Base-by-base conservation (phyloP, 2,113 vertebrate genomes). In the Nerophis lumbriciformis region DNA sequence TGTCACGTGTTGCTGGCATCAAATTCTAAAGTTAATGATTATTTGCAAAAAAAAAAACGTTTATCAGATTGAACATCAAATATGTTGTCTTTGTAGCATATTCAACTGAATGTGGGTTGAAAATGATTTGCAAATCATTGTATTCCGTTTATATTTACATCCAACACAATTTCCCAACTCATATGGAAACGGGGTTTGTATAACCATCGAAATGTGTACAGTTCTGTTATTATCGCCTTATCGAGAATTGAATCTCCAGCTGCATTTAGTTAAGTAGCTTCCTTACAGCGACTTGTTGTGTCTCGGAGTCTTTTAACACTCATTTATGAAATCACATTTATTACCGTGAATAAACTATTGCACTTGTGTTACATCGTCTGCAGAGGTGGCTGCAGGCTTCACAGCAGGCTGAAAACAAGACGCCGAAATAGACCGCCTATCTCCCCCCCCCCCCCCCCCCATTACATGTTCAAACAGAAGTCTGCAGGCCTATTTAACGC, bases 391-490 rank as follows among this genome's bases (percentile, higher is more conserved):
- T 57, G 59, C 66, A 61, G 56, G 75, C 68, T 59, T 70, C 56
- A 58, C 71, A 70, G 68, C 69, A 54, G 35, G 21, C 59, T 50
- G 71, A 71, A 64, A 69, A 71, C 36, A 53, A 66, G 53, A 76
- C 68, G 37, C 39, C 6, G 49, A 56, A 57, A 63, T 47, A 15
- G 5, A 28, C 53, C 35, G 53, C 63, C 60, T 60, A 2, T 62
- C 63, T 53, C 47, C 63, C 42, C 49, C 63, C 21, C 21, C 21
- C 21, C 21, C 21, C 21, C 21, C 21, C 28, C 28, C 28, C 71
- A 69, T 72, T 80, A 77, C 68, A 76, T 81, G 75, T 79, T 82
- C 72, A 76, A 77, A 78, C 71, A 36, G 7, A 53, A 38, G 67
- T 63, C 73, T 75, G 59, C 16, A 49, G 64, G 77, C 69, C 36